Conservation (phyloP, 2,888 invertebrate species). For the Perizoma flavofasciatum region DNA sequence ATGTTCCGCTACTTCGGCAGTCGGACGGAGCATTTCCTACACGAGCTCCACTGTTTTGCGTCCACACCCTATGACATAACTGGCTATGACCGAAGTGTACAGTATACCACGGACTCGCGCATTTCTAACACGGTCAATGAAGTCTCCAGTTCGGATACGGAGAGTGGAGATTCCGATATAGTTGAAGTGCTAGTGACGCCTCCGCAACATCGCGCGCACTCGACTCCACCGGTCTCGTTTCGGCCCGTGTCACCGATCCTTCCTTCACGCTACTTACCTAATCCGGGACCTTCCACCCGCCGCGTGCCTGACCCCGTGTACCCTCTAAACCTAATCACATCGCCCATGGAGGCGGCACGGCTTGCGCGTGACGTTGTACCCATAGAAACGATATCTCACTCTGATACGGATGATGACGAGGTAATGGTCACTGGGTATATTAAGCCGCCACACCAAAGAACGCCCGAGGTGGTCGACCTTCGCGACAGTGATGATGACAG, state of each 20-base stretch:
- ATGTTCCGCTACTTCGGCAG: slow-evolving; percentile 87
- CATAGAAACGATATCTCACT: slow-evolving; percentile 77
- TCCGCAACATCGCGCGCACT: slow-evolving; percentile 51
- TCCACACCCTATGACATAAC: slow-evolving; percentile 93
- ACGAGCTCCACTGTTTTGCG: slow-evolving; percentile 94
- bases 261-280: slow-evolving; percentile 13
- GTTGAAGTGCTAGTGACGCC: slow-evolving; percentile 56
- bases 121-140: slow-evolving; percentile 84
- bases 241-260: slow-evolving; percentile 23
- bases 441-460: slow-evolving; percentile 86
- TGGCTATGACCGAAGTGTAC: slow-evolving; percentile 89
- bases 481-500: slow-evolving; percentile 77
- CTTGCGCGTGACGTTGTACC: slow-evolving; percentile 61
- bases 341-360: slow-evolving; percentile 34
- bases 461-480: slow-evolving; percentile 86
- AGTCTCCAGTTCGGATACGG: slow-evolving; percentile 72
- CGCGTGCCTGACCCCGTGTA: slow-evolving; percentile 54
- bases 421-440: slow-evolving; percentile 86
- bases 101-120: slow-evolving; percentile 84
- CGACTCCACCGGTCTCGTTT: slow-evolving; percentile 28
- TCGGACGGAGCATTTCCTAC: slow-evolving; percentile 93
- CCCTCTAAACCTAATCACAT: slow-evolving; percentile 55
- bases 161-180: slow-evolving; percentile 68
- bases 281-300: slow-evolving; percentile 43
- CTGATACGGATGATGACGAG: slow-evolving; percentile 80